Evolutionary conservation across 2,888 invertebrate species (phyloP).

Genomic region (Heteromyza rotundicornis): DNA sequence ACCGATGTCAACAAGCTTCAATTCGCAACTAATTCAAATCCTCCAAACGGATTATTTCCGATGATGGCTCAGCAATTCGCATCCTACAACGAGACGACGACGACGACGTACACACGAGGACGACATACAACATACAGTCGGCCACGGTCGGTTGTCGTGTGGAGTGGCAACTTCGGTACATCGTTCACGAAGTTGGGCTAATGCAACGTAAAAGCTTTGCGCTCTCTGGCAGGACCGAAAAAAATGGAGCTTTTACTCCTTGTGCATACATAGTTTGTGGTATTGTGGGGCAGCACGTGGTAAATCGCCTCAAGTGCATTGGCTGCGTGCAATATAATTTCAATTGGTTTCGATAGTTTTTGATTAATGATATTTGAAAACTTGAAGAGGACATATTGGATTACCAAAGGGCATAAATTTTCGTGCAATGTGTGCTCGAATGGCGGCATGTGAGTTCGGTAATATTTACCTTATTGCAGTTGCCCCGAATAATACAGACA

Average conservation of each 20-base stretch:
- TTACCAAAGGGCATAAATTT: not conserved
- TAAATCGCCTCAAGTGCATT: not conserved
- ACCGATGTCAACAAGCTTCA: conserved; percentile 57
- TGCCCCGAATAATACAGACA: no score
- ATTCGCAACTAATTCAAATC: conserved; percentile 58
- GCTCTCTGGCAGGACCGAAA: not conserved
- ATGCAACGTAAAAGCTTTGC: not conserved
- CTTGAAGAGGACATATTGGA: not conserved
- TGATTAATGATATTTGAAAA: conserved; percentile 2
- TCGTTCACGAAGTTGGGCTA: not conserved
- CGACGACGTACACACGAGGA: conserved; percentile 3
- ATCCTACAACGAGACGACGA: conserved; percentile 10
- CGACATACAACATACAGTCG: conserved; percentile 5
- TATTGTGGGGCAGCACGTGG: not conserved
- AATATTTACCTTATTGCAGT: no score
- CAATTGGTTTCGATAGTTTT: not conserved
- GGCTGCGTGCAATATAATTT: not conserved
- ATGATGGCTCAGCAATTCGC: conserved; percentile 23
- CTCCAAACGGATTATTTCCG: conserved; percentile 54
- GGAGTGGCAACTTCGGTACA: not conserved
- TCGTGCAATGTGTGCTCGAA: no score
- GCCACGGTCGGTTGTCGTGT: not conserved
- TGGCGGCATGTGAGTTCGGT: not conserved
- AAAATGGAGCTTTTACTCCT: not conserved
- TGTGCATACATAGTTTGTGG: conserved; percentile 1